Base-by-base conservation (phyloP, 1,140 invertebrate genomes). In the Heliconius hewitsoni region DNA sequence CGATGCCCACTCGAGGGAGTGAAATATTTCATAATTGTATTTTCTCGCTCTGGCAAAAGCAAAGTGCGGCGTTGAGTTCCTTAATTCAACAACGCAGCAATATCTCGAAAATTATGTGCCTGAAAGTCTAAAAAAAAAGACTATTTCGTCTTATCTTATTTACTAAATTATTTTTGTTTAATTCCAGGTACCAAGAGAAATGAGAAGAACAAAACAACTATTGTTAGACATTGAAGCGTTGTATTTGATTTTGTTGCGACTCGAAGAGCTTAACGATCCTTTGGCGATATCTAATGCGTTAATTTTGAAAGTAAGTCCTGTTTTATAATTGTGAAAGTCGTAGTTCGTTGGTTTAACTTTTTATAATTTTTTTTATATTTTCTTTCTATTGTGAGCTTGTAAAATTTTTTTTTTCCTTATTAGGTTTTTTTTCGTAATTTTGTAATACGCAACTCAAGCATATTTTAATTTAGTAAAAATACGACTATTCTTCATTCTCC, bases 171-270 rank as follows among this genome's bases (percentile, higher is more conserved):
- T 23, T 60, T 3, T 77, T 76, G 71, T 27, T 50, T 78, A 75
- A 71, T 80, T 78, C 0, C 85, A 94, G 93, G 86, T 92, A 8
- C 93, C 93, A 0, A 79, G 93, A 50, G 93, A 94, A 78, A 82
- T 94, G 82, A 86, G 86, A 30, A 96, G 97, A 89, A 97, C 96
- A 6, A 96, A 97, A 52, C 97, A 98, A 87, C 94, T 98, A 30
- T 90, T 98, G 23, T 93, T 98, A 70, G 97, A 98, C 86, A 97
- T 98, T 76, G 98, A 98, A 91, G 96, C 96, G 50, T 87, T 97
- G 37, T 97, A 97, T 84, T 94, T 96, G 8, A 94, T 97, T 57
- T 91, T 97, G 74, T 87, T 97, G n/a, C 96, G 97, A 86, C 90
- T 97, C 0, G 97, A 97, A 87, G 97, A 97, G 86, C 87, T 97